Conservation (phyloP, 2,797 vertebrate genomes). For the Tangara arthus region DNA sequence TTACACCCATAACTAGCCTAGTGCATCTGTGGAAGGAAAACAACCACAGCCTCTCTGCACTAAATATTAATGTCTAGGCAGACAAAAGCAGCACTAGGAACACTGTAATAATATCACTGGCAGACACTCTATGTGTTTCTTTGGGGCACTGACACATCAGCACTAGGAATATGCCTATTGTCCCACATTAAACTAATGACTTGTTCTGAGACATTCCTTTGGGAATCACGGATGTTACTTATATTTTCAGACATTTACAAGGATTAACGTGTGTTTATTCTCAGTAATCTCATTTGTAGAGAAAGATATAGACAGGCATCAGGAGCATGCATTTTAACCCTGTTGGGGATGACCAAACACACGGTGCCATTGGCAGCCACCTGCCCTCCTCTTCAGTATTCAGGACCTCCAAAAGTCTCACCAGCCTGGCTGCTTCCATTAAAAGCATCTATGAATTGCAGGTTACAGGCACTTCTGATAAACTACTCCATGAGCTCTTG, state of each 20-base stretch:
- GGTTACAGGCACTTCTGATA: not conserved
- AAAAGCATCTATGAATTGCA: not conserved
- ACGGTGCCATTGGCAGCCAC: not conserved
- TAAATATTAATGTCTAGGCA: conserved; percentile 52
- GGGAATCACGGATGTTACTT: conserved; percentile 43
- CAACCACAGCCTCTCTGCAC: not conserved
- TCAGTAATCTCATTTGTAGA: conserved; percentile 52
- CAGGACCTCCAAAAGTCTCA: not conserved
- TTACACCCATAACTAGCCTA: not conserved
- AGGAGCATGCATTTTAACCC: conserved; percentile 14
- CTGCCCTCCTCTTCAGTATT: not conserved
- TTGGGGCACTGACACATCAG: not conserved
- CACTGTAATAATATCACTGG: not conserved
- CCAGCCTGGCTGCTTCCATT: not conserved
- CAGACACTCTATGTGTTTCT: not conserved
- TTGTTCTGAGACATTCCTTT: not conserved
- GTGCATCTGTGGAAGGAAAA: conserved; percentile 1
- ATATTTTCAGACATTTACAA: conserved; percentile 48
- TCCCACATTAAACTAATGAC: conserved; percentile 44
- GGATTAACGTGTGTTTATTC: conserved; percentile 58
- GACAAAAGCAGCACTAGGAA: conserved; percentile 40
- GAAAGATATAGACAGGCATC: not conserved
- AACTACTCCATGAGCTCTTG: conserved; percentile 11
- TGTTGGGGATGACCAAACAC: not conserved
- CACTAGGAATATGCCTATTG: not conserved